Base-by-base conservation (phyloP, 2,888 invertebrate species). In the Aelia acuminata region DNA sequence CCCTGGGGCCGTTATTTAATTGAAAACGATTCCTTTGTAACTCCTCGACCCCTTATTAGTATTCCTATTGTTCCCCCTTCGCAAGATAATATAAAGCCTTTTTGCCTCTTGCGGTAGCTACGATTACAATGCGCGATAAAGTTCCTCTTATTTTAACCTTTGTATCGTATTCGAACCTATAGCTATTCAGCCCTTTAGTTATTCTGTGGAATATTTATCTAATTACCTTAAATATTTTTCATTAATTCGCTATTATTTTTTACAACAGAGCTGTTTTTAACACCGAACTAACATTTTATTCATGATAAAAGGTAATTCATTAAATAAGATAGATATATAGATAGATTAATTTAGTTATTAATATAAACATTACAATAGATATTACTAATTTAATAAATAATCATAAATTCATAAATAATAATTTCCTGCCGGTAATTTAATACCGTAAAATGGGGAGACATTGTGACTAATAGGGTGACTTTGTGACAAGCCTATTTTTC, bases 21-120 rank as follows among this genome's bases (percentile, higher is more conserved):
- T 70, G 63, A 70, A 57, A 57, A 57, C 57, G 57, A 31, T 35
- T 31, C 63, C 35, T 70, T 70, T 70, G 63, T 70, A 10, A 35
- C 7, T 0, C 1, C n/a, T n/a, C n/a, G n/a, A n/a, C 7, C 18
- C 63, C 63, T 70, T 31, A 70, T 70, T 70, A 35, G 63, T 70
- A 70, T 70, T 70, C 63, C 63, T 35, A 70, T 70, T 70, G 63
- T 70, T 70, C 63, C 8, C 4, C 18, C 1, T 70, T 70, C 63
- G 7, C n/a, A n/a, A 70, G 63, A 70, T 70, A 70, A 70, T 70
- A 70, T 70, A 18, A 70, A 18, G 26, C 26, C 63, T 70, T 70
- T 70, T 70, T 35, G 63, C 31, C 63, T 26, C 35, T 70, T 7
- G 18, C 0, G 18, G 5, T 1, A 20, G 18, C 63, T n/a, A n/a